phyloP scores from a whole-genome alignment of 2,888 invertebrate genomes.

The Pycnomerus fuliginosus region DNA sequence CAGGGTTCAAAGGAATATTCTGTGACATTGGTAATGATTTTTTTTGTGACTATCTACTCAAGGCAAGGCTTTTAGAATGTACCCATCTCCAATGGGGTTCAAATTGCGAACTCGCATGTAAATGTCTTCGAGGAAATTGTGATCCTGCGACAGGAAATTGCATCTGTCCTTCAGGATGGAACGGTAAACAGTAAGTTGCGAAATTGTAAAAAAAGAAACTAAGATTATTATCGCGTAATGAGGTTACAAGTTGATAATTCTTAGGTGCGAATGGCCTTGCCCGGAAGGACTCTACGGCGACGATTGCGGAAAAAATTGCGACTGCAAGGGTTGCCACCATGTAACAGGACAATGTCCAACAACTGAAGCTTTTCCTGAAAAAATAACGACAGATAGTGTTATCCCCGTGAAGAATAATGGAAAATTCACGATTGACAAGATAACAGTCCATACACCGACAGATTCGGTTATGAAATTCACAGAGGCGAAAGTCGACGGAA shows the following conservation, averaged over 20 bases:
- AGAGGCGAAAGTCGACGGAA: constrained; percentile 7
- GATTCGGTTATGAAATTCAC: not conserved
- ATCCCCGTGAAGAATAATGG: constrained; percentile 10
- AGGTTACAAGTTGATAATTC: not conserved
- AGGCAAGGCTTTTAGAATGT: no score
- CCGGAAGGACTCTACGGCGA: constrained; percentile 19
- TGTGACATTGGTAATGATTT: not conserved
- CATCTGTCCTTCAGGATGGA: constrained; percentile 67
- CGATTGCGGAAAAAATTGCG: constrained; percentile 19
- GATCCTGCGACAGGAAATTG: constrained; percentile 65
- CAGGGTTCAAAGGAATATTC: constrained; percentile 60
- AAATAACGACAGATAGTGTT: not conserved
- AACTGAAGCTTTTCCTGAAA: constrained; percentile 2
- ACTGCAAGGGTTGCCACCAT: constrained; percentile 21
- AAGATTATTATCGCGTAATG: not conserved
- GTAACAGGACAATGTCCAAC: constrained; percentile 20
- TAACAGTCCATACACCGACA: constrained; percentile 1
- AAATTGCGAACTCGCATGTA: constrained; percentile 67
- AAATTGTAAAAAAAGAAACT: not conserved
- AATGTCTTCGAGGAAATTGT: constrained; percentile 65
- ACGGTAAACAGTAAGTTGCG: constrained; percentile 64
- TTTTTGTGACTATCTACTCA: constrained; percentile 2
- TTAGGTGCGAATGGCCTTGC: constrained; percentile 23
- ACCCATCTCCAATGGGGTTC: constrained; percentile 63
- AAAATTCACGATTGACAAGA: constrained; percentile 7